Evolutionary conservation across 2,888 invertebrate species (phyloP), one percentile per base, ranked within the genome.

Genomic region (Ophonus ardosiacus): DNA sequence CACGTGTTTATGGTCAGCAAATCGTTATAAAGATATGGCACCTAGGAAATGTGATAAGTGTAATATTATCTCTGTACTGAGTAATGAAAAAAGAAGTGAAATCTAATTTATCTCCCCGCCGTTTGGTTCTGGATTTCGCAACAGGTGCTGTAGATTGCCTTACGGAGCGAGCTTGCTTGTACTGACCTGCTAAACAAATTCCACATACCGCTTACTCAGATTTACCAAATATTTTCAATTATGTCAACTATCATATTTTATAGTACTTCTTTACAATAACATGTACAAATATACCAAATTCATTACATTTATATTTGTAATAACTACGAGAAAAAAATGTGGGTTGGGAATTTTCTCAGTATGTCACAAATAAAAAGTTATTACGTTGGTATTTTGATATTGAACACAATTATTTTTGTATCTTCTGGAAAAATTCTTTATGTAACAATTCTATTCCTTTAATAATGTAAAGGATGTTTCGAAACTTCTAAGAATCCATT

Each of bases 51-150:
- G 74, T 74, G 83, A 57, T 83, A 83, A 63, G 63, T 63, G 80
- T 79, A 59, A 57, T 57, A 79, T 79, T 71, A 71, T 71, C 76
- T 57, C 18, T 56, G 76, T 78, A 78, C 56, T 78, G 15, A 57
- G 57, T 57, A 63, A 81, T 63, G 43, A 81, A 81, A 81, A 81
- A 65, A 68, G 89, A 89, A 88, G 86, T 88, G 88, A 88, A 88
- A 89, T 88, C 88, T 89, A 88, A 89, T 89, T 89, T 89, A 89
- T 89, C 89, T 88, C 88, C 88, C 88, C 88, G 88, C 87, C 88
- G 87, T 88, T 88, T 88, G 89, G 88, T 89, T 88, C 43, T 78
- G 88, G 88, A 89, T 86, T 86, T 89, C 86, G 89, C 88, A 89
- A 89, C 89, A 89, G 89, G 89, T 89, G 89, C 87, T 87, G 87